phyloP scores from a whole-genome alignment of 2,113 vertebrate species.

The Chamaetylas fuelleborni region DNA sequence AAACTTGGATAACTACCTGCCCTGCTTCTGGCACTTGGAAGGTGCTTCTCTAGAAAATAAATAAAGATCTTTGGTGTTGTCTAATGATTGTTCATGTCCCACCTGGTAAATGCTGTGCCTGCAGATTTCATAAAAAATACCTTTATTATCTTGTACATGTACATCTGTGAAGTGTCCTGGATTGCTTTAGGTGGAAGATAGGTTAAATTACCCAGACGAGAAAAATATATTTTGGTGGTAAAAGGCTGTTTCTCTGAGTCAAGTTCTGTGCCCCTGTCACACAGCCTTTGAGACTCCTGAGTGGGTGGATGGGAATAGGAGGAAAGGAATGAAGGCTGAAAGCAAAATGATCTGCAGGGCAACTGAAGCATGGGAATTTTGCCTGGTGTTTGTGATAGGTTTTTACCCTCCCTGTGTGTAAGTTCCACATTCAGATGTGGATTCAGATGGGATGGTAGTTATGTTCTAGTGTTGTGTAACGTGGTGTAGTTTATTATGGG shows the following conservation, averaged over 20 bases:
- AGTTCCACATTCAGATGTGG: not conserved
- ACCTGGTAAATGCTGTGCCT: not conserved
- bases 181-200: not conserved
- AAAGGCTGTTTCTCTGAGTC: not conserved
- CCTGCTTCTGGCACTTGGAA: not conserved
- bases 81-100: not conserved
- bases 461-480: not conserved
- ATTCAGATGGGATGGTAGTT: not conserved
- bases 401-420: not conserved
- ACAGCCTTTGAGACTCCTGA: not conserved
- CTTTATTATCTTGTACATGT: not conserved
- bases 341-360: not conserved
- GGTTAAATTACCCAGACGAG: not conserved
- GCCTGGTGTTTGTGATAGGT: not conserved
- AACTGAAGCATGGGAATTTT: not conserved
- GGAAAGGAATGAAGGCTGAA: not conserved
- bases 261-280: not conserved
- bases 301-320: not conserved
- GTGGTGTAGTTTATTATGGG: not conserved
- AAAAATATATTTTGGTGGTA: not conserved
- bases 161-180: not conserved
- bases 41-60: not conserved
- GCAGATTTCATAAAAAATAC: not conserved
- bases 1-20: not conserved
- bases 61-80: not conserved